phyloP scores from a whole-genome alignment of 35 echinoderm and acorn worm species.

The Hemicentrotus pulcherrimus region DNA sequence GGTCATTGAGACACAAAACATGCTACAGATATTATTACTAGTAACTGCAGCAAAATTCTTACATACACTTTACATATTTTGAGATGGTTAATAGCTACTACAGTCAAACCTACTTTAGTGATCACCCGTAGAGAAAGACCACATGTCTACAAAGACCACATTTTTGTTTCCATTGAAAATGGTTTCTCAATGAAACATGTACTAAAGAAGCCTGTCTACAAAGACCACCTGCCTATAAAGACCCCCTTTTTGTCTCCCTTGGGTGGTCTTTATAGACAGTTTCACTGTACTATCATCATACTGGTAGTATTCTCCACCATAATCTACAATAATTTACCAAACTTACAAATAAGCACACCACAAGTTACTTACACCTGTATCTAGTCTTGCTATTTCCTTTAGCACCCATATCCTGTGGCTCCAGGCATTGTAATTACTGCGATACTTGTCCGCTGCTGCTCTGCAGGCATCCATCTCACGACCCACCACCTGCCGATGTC shows the following conservation, averaged over 20 bases:
- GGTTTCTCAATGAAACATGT: too few relatives aligned
- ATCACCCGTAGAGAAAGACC: too few relatives aligned
- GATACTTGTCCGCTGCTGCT: slow-evolving; percentile 67
- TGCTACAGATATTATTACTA: not conserved
- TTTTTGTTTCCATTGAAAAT: too few relatives aligned
- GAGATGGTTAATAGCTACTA: not conserved
- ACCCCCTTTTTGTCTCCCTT: too few relatives aligned
- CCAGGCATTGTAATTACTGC: slow-evolving; percentile 97
- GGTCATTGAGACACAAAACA: too few relatives aligned
- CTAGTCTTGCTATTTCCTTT: slow-evolving; percentile 52
- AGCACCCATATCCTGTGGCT: slow-evolving; percentile 93
- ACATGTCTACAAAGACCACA: too few relatives aligned
- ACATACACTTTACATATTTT: not conserved
- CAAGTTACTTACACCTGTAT: not conserved
- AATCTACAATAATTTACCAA: not conserved
- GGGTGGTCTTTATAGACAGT: too few relatives aligned
- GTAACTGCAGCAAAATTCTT: not conserved
- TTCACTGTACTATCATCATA: not conserved
- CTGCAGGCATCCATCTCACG: slow-evolving; percentile 66
- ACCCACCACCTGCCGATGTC: slow-evolving; percentile 28
- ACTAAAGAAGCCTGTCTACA: too few relatives aligned
- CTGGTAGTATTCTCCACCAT: not conserved
- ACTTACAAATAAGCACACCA: not conserved
- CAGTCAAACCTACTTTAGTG: too few relatives aligned
- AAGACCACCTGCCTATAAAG: too few relatives aligned